Evolutionary conservation across 2,113 vertebrate genomes (phyloP), one percentile per base, ranked within the genome.

Genomic region (Aptenodytes forsteri): DNA sequence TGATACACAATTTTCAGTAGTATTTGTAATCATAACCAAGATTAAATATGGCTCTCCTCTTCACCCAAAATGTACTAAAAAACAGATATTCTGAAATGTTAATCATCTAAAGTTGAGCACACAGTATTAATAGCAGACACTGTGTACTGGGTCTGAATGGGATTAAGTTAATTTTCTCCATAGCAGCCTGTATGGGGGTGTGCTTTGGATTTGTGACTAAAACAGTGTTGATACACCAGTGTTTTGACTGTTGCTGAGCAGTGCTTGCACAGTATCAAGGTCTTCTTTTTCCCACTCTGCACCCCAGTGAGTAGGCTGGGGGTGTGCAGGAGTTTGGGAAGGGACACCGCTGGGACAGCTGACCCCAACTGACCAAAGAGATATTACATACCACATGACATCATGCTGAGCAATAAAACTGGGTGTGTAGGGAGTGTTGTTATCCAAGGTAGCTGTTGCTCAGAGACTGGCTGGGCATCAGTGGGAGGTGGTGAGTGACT

Each of bases 171-270:
- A 30, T 93, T 83, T 79, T 70, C 20, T n/a, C 7, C n/a, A 3
- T 3, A 54, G 49, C 11, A 93, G 23, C 7, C 2, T 0, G 2
- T 16, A 21, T 7, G 20, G 17, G 30, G 11, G 3, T n/a, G 32
- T 61, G n/a, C 36, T 61, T 61, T 59, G 34, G n/a, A 25, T 23
- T 10, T 79, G 23, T 64, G 29, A 62, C 36, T 62, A 36, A 46
- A 54, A 12, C 15, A 62, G 12, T 13, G 47, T 46, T 87, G 26
- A 29, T 62, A 46, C 4, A 52, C 9, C 16, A 70, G 21, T 46
- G 29, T 64, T 69, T 21, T 49, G 40, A 25, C 12, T 38, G 34
- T 25, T 38, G 14, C 19, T 36, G 40, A 66, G 25, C 38, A 55
- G 32, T 36, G 25, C 32, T 46, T 46, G 40, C 26, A 58, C 21